phyloP scores from a whole-genome alignment of 2,888 invertebrate species.

The Chaitophorus viminalis region DNA sequence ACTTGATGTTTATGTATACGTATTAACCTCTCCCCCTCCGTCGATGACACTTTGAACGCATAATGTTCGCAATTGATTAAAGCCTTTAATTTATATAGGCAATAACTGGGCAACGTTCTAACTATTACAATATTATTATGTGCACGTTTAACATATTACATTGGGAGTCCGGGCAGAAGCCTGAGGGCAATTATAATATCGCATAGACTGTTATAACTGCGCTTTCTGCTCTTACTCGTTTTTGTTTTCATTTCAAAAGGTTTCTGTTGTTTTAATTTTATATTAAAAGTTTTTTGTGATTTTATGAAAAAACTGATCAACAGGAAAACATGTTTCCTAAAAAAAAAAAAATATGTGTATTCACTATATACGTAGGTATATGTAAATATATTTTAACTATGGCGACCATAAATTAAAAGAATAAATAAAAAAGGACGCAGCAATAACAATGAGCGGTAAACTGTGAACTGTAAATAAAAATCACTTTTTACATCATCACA shows the following conservation, averaged over 20 bases:
- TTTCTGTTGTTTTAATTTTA: neutral
- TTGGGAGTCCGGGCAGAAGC: neutral
- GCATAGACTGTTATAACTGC: neutral
- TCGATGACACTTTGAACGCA: neutral
- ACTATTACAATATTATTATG: neutral
- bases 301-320: neutral
- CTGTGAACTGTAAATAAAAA: neutral
- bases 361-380: neutral
- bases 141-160: neutral
- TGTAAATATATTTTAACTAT: neutral
- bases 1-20: neutral
- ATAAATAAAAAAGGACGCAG: neutral
- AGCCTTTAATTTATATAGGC: neutral
- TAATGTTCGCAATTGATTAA: neutral
- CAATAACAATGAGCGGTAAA: neutral
- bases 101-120: neutral
- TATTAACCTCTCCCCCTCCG: neutral
- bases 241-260: neutral
- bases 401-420: neutral
- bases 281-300: neutral
- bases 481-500: neutral
- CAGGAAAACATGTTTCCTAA: neutral
- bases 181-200: neutral
- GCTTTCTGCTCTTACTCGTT: neutral
- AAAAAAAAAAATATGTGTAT: neutral